A percentile compares a stretch with the other conserved stretches of the same genome.
Evolutionary conservation across 1,140 invertebrate species (phyloP).

Genomic region (Propsilocerus akamusi): DNA sequence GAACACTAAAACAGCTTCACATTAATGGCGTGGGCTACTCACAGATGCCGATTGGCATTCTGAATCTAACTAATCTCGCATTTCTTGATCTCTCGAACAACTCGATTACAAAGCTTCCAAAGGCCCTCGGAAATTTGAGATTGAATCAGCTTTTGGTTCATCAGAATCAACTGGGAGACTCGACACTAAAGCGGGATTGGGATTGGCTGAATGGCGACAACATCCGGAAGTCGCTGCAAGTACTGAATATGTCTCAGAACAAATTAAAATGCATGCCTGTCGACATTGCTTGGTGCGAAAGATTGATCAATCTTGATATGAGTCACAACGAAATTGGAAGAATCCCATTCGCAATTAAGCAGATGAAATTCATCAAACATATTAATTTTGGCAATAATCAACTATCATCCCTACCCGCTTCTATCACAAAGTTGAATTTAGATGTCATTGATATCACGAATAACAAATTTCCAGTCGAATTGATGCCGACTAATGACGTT

Average conservation of each 20-base stretch:
- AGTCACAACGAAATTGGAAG: constrained; percentile 35
- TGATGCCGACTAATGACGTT: no score
- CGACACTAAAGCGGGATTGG: constrained; percentile 30
- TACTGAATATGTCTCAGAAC: constrained; percentile 18
- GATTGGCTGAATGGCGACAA: constrained; percentile 36
- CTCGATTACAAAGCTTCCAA: constrained; percentile 47
- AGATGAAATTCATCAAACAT: constrained; percentile 26
- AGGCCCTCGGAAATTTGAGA: constrained; percentile 42
- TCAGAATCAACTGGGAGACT: constrained; percentile 44
- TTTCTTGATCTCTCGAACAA: constrained; percentile 61
- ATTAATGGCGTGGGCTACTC: not conserved
- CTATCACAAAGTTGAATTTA: not conserved
- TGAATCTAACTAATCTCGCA: constrained; percentile 45
- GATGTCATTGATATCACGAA: not conserved
- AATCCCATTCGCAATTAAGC: constrained; percentile 38
- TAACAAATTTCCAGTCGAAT: not conserved
- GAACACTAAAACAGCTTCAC: constrained; percentile 32
- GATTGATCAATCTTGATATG: constrained; percentile 36
- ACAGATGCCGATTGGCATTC: constrained; percentile 37
- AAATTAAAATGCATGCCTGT: constrained; percentile 11
- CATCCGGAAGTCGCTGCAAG: constrained; percentile 15
- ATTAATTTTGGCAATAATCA: constrained; percentile 7
- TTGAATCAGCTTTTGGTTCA: constrained; percentile 49
- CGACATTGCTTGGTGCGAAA: constrained; percentile 24
- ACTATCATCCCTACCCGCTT: not conserved